phyloP scores from a whole-genome alignment of 2,888 invertebrate genomes.

The Deroplatys truncata region DNA sequence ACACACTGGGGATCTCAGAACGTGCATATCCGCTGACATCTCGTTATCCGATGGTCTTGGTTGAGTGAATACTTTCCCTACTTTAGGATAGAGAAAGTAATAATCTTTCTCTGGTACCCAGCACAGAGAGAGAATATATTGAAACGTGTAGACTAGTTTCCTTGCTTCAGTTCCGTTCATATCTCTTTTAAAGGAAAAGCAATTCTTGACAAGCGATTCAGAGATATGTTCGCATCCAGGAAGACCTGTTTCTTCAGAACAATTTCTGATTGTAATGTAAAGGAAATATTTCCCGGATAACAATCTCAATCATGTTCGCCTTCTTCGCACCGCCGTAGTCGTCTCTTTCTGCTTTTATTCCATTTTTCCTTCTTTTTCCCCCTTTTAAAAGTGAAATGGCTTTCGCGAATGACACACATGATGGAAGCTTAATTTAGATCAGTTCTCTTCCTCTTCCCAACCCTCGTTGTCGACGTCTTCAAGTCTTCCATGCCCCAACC shows the following conservation, averaged over 20 bases:
- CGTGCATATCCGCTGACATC: no score
- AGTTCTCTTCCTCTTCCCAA: background rate
- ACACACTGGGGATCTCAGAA: no score
- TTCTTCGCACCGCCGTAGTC: background rate
- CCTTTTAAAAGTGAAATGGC: background rate
- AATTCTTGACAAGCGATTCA: background rate
- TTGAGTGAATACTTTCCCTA: no score
- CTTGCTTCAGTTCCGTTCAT: no score
- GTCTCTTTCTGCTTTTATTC: background rate
- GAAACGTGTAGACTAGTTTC: background rate
- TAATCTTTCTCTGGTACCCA: no score
- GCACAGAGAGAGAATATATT: no score
- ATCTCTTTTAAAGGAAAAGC: background rate
- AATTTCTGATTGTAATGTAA: background rate
- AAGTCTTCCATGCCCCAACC: background rate
- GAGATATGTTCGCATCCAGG: background rate
- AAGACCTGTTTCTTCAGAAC: background rate
- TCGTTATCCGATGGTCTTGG: no score
- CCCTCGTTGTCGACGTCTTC: background rate
- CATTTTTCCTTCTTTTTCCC: background rate
- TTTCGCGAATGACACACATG: slow-evolving; percentile 9
- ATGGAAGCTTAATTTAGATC: slow-evolving; percentile 16
- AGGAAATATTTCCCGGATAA: slow-evolving; percentile 11
- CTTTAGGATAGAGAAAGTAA: no score
- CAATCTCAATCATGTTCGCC: slow-evolving; percentile 4